Percentiles rank a stretch among this genome's conserved stretches.
Evolutionary conservation across 2,888 invertebrate species (phyloP).

Genomic region (Synanthedon tipuliformis): DNA sequence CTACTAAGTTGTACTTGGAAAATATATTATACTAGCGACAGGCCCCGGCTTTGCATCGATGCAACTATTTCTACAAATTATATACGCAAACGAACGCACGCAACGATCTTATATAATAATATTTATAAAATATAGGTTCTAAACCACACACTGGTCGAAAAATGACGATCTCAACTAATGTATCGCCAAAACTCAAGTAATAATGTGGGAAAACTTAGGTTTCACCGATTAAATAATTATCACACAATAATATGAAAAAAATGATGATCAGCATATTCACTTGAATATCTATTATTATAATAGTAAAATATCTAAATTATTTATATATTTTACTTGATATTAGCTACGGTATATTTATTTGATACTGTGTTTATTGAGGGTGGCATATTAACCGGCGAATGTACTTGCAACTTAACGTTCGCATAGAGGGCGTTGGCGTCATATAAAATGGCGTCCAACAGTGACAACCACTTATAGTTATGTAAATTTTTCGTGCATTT

Average conservation of each 20-base stretch:
- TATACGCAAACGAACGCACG: too few relatives aligned
- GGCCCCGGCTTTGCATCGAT: too few relatives aligned
- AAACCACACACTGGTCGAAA: too few relatives aligned
- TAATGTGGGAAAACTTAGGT: neutral
- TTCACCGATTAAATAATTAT: neutral
- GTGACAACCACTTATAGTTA: neutral
- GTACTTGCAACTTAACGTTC: slow-evolving; percentile 20
- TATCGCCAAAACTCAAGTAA: too few relatives aligned
- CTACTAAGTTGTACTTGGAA: too few relatives aligned
- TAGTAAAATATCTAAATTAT: neutral
- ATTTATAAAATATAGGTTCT: too few relatives aligned
- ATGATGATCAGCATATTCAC: neutral
- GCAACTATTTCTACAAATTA: too few relatives aligned
- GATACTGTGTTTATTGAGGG: neutral
- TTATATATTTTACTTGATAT: neutral
- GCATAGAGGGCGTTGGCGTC: slow-evolving; percentile 25
- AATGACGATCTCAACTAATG: too few relatives aligned
- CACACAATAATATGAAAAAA: neutral
- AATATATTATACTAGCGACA: too few relatives aligned
- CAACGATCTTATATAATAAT: too few relatives aligned
- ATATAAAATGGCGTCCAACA: slow-evolving; percentile 17
- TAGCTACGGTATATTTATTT: neutral
- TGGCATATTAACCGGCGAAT: neutral
- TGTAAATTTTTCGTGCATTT: neutral
- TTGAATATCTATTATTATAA: too few relatives aligned